Base-by-base conservation (phyloP, 2,113 vertebrate species). In the Sceloporus undulatus region DNA sequence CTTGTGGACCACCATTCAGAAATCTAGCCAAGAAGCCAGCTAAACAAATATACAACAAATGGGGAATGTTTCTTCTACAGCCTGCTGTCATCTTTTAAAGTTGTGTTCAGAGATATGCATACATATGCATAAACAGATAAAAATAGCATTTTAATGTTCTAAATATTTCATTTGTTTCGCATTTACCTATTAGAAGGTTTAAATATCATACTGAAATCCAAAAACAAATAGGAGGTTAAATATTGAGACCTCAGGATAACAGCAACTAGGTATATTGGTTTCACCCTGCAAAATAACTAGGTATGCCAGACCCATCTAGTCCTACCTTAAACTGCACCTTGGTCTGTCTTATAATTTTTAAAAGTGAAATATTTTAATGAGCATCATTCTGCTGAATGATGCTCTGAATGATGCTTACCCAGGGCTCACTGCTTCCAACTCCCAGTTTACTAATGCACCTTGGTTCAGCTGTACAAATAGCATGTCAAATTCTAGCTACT, bases 301-400 rank as follows among this genome's bases (percentile, higher is more conserved):
- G n/a, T 25, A 23, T 21, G 38, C 38, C 75, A 77, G 56, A 56
- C 62, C 52, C 56, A 65, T 23, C n/a, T 38, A 4, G 11, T 19
- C 1, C 10, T 65, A 4, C 34, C 21, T 9, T 7, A 25, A 70
- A 70, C 27, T 70, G 23, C 25, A 27, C 68, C 56, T 18, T 81
- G 9, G 56, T 5, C 25, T 16, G 11, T 29, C 84, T 75, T 42
- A 5, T 18, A 38, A 62, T 76, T 66, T 85, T 76, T 21, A 62
- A 85, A 76, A 85, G 56, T 42, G 38, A 75, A 70, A 29, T 75
- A 56, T 85, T 59, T 85, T 75, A 75, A 76, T 40, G 38, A 40
- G 56, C 71, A 40, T 85, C 70, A 85, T 11, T 82, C 25, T 42
- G 19, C 38, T 42, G 59, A 82, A 48, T 7, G 11, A 84, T 59